A percentile compares a stretch with the other conserved stretches of the same genome.
phyloP scores from a whole-genome alignment of 2,888 invertebrate genomes.

The Melinaea marsaeus region DNA sequence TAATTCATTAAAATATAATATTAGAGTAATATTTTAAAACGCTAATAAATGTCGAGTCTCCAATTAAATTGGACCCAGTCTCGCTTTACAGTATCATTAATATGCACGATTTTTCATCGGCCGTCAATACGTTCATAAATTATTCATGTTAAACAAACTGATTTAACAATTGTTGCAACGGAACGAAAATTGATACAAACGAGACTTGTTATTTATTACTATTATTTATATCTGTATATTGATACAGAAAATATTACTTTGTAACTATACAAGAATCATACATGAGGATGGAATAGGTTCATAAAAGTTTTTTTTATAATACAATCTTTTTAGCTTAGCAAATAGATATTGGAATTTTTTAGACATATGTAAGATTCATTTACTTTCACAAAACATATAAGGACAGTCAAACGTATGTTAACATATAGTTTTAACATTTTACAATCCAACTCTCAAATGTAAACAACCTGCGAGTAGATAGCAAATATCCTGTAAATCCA shows the following conservation, averaged over 20 bases:
- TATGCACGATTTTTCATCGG: conserved; percentile 50
- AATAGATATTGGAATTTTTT: no score
- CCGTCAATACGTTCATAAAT: conserved; percentile 45
- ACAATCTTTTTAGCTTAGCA: no score
- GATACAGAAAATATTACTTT: no score
- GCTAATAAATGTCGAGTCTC: conserved; percentile 21
- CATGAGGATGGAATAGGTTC: no score
- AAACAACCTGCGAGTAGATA: conserved; percentile 20
- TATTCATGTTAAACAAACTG: conserved; percentile 46
- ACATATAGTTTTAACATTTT: not conserved
- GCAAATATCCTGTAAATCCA: conserved; percentile 39
- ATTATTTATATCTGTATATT: no score
- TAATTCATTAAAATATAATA: no score
- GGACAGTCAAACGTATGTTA: not conserved
- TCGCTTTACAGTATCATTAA: conserved; percentile 41
- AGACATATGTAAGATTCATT: no score
- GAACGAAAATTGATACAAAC: conserved; percentile 19
- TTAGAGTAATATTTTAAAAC: no score
- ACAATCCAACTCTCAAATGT: not conserved
- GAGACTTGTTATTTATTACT: not conserved
- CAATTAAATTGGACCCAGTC: conserved; percentile 43
- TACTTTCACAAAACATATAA: no score
- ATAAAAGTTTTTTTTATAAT: no score
- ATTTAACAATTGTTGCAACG: conserved; percentile 37
- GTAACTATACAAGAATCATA: no score